Base-by-base conservation (phyloP, 64 coral and sea anemone genomes). In the Montipora cactus region DNA sequence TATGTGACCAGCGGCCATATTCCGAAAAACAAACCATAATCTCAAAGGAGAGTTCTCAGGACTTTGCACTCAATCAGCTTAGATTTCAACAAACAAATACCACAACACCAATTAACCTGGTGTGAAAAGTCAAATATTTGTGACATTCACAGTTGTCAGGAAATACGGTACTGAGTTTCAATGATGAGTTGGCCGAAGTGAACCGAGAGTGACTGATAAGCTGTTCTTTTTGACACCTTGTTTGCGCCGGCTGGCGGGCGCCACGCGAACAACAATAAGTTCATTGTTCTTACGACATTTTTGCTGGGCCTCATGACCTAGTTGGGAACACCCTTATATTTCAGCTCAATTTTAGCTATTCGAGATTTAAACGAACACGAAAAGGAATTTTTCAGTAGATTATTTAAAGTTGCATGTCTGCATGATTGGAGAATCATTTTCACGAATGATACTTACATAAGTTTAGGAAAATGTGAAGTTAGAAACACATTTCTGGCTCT, bases 191-290 rank as follows among this genome's bases (percentile, higher is more conserved):
- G 37, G 16, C 45, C 49, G 28, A 12, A 61, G 57, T 16, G 58
- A 7, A 44, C 22, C 4, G 55, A 82, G 11, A 57, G 11, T 6
- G 6, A 37, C 11, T 64, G 80, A 62, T 57, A 64, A 82, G 21
- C 80, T 37, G 22, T 69, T 8, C 28, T 84, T 67, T 84, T 64
- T 69, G 44, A 70, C 66, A 64, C 62, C 82, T 69, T 70, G 44
- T 70, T 86, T 67, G 81, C 81, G 59, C 23, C 37, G 81, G 62
- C 81, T 47, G 58, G 37, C 58, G 44, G 81, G 66, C 62, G 82
- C 82, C 64, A 71, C 14, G 7, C 16, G 47, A 59, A 47, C 58
- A 44, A 50, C 44, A 47, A 70, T 10, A 15, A 9, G 18, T 71
- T 67, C 62, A 49, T 51, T 70, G 47, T 70, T n/a, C 19, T 7